A percentile compares a stretch with the other conserved stretches of the same genome.
Evolutionary conservation across 1,140 invertebrate species (phyloP).

Genomic region (Lucilia cuprina): DNA sequence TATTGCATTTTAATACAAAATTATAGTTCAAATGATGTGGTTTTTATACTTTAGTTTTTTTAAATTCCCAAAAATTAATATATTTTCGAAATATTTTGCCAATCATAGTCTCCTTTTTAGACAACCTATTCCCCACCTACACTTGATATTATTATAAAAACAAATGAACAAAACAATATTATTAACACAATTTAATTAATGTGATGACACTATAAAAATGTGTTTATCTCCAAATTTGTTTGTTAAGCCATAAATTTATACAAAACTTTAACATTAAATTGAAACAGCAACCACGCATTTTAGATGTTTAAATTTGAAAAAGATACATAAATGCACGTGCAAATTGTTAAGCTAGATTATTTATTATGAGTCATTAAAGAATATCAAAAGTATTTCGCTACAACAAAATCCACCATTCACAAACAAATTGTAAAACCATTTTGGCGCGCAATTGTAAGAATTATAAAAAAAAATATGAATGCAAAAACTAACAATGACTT

Average conservation of each 20-base stretch:
- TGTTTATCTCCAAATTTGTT: not conserved
- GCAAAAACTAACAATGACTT: constrained; percentile 23
- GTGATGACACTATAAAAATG: not conserved
- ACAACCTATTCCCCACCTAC: not conserved
- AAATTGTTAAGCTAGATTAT: not conserved
- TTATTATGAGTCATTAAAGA: not conserved
- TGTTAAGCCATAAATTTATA: not conserved
- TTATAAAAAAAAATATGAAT: not conserved
- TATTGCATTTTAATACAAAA: too few relatives aligned
- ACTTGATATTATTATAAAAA: not conserved
- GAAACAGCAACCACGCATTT: not conserved
- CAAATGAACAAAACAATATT: not conserved
- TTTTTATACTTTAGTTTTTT: too few relatives aligned
- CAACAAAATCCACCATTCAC: not conserved
- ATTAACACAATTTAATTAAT: not conserved
- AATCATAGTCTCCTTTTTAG: not conserved
- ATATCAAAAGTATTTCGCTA: not conserved
- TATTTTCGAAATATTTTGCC: too few relatives aligned
- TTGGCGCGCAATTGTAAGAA: constrained; percentile 3
- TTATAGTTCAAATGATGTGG: too few relatives aligned
- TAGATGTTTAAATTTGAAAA: not conserved
- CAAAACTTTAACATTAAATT: not conserved
- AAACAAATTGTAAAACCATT: not conserved
- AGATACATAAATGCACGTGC: not conserved
- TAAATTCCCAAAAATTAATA: too few relatives aligned